Evolutionary conservation across 2,113 vertebrate species (phyloP), one percentile per base, ranked within the genome.

Genomic region (Tupaia chinensis): DNA sequence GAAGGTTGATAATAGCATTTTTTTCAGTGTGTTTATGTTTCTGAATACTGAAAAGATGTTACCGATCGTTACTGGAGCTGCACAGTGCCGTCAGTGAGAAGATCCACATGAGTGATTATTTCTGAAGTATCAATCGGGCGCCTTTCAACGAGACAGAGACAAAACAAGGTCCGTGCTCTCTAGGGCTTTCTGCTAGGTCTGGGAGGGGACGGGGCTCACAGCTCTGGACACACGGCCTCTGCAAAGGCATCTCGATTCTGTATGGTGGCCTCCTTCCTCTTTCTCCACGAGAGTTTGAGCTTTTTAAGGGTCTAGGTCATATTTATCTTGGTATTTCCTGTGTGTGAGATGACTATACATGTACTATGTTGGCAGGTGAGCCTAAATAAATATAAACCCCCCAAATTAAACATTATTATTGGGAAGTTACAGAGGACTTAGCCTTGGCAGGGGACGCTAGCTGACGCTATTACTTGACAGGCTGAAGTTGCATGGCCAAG

Each of bases 361-460:
- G 16, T 89, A 78, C 3, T 77, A 56, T 34, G 92, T 22, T 90
- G 54, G 15, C n/a, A 93, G 70, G 27, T 56, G 17, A 10, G 65
- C 10, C 72, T 93, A 83, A 94, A 65, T 22, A 91, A 93, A 88
- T 29, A 19, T 3, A 91, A 16, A 32, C 83, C 9, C 7, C 60
- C 54, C 82, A 95, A 94, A 86, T 70, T 32, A 95, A 95, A 72
- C 34, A 34, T n/a, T 80, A 70, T 58, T 17, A 93, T 79, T 56
- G 81, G 58, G 93, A 79, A 70, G 63, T 78, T 68, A 92, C 44
- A 5, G 44, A 44, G 44, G 44, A 44, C 44, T 44, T 44, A 44
- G 4, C 44, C 44, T 44, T 44, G 44, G 44, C 5, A 44, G 44
- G 44, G 44, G 44, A 44, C 44, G 44, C 44, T 4, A 44, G 44